Evolutionary conservation across 2,797 vertebrate genomes (phyloP).

Genomic region (Rhynchonycteris naso): DNA sequence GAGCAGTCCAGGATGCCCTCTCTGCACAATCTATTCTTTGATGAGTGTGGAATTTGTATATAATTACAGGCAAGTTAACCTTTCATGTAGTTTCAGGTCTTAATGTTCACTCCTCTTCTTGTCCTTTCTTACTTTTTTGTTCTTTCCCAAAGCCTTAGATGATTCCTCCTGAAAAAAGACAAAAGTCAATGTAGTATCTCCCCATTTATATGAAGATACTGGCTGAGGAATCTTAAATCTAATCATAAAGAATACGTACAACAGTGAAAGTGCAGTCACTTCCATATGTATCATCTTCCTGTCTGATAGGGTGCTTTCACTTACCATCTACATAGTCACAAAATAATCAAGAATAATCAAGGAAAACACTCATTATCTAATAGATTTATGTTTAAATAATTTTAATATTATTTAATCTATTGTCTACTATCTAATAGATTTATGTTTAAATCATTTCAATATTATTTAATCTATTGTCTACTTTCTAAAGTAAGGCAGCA

Average conservation of each 20-base stretch:
- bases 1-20: neutral
- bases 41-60: conserved; percentile 48
- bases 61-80: conserved; percentile 73
- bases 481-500: conserved; percentile 29
- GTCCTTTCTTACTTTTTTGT: conserved; percentile 85
- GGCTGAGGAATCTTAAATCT: neutral
- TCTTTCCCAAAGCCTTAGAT: conserved; percentile 84
- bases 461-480: conserved; percentile 18
- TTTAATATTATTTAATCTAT: conserved; percentile 24
- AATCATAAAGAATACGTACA: neutral
- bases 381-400: neutral
- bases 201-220: neutral
- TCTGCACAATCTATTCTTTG: conserved; percentile 10
- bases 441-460: neutral
- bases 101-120: conserved; percentile 85
- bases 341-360: neutral
- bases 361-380: conserved; percentile 24
- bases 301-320: neutral
- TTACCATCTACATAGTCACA: neutral
- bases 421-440: neutral
- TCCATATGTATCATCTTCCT: neutral
- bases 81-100: conserved; percentile 62
- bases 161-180: conserved; percentile 87
- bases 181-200: conserved; percentile 10
- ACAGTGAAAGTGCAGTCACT: neutral